A percentile compares a stretch with the other conserved stretches of the same genome.
These are phyloP conservation scores for Aphelenchoides besseyi DNA, from an alignment of 1,140 invertebrate species.

Conservation along the genomic window DNA sequence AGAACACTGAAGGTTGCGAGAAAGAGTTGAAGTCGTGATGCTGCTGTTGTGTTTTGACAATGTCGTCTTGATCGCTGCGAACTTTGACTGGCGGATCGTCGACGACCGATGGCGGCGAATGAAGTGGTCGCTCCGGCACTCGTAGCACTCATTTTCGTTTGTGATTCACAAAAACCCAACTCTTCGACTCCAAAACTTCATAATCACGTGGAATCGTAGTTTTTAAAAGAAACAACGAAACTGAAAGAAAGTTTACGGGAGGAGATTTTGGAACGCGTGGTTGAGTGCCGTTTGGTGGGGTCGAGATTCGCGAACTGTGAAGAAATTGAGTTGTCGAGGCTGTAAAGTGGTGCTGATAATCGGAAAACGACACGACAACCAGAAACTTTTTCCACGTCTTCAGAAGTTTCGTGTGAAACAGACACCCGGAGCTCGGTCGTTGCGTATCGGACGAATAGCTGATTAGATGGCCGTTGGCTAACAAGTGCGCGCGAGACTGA, in stretches of 20 bases:
- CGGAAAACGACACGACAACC: too few relatives aligned
- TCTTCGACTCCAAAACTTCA: too few relatives aligned
- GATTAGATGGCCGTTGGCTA: background rate
- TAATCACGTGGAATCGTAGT: too few relatives aligned
- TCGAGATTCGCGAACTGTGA: too few relatives aligned
- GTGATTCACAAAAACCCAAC: background rate
- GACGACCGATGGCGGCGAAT: background rate
- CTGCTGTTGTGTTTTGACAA: background rate
- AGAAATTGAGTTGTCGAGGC: background rate
- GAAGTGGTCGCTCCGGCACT: background rate
- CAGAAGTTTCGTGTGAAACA: conserved; percentile 1
- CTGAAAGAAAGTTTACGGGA: too few relatives aligned
- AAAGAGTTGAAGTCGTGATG: background rate
- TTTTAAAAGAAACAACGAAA: background rate
- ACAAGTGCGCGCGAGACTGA: conserved; percentile 1
- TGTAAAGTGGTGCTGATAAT: background rate
- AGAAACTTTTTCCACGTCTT: too few relatives aligned
- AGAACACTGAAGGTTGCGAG: conserved; percentile 7
- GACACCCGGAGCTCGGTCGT: background rate
- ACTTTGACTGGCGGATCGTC: background rate
- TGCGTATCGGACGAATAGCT: background rate
- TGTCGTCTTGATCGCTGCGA: background rate
- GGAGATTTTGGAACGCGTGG: too few relatives aligned
- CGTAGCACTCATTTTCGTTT: background rate
- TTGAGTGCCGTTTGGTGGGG: too few relatives aligned